Evolutionary conservation across 2,113 vertebrate genomes (phyloP), one percentile per base, ranked within the genome.

Genomic region (Rhabdomys dilectus): DNA sequence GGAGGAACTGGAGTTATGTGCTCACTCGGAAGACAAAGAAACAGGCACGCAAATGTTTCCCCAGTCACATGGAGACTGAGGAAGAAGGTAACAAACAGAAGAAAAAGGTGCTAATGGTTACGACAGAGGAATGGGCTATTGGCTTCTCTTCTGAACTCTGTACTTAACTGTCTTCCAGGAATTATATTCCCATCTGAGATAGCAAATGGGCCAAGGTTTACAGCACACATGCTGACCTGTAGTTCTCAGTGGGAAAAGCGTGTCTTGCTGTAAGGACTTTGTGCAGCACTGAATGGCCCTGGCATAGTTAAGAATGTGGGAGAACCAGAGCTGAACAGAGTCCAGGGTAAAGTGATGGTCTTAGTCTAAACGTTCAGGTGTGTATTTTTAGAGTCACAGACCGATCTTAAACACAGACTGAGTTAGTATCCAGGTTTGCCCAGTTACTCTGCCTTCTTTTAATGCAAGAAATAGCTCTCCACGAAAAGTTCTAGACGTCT

Each of bases 1-100:
- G 94, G 80, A 91, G 29, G n/a, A 78, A 68, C 42, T 66, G 31
- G 7, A 16, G n/a, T 58, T 42, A 7, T 1, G 6, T 81, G 45
- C 85, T 77, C 58, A 13, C 86, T 90, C 15, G 36, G 73, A 90
- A 95, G 91, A 87, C 72, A 64, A 8, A 39, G 93, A 89, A 8
- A 24, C 76, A 62, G 94, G 42, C 48, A 2, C 48, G 95, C 21
- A 5, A 26, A 7, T 21, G n/a, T 53, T 51, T 16, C 17, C 64
- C 88, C 1, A 3, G 0, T 75, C 53, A 45, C 0, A 53, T 4
- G 66, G 72, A 22, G 6, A 39, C 82, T 56, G 34, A 3, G 10
- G 86, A 42, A 64, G 34, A 70, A 53, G 45, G 29, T 17, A 4
- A 26, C 7, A 31, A 66, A 56, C 64, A 68, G 36, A 24, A 77